phyloP scores from a whole-genome alignment of 2,797 vertebrate genomes.

The Diceros bicornis region DNA sequence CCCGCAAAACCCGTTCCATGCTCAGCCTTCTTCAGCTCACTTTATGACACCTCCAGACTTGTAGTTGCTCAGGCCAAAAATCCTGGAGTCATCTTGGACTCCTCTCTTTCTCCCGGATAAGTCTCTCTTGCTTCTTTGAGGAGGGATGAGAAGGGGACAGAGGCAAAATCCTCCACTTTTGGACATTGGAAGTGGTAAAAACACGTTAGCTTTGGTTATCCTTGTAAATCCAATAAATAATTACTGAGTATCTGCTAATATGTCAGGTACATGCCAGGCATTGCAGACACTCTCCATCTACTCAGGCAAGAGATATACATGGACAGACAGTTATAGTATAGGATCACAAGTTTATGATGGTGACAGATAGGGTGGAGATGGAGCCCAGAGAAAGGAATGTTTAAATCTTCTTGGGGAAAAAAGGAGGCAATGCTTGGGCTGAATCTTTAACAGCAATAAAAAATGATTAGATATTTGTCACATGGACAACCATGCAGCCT shows the following conservation, averaged over 20 bases:
- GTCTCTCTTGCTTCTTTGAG: neutral
- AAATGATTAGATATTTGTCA: neutral
- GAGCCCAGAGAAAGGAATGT: neutral
- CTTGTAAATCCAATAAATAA: neutral
- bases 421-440: neutral
- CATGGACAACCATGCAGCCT: neutral
- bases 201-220: neutral
- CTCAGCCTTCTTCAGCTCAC: neutral
- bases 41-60: fast-evolving
- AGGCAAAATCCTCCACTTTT: neutral
- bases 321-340: fast-evolving
- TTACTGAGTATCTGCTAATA: neutral
- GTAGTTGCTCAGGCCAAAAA: neutral
- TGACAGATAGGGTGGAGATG: neutral
- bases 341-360: neutral
- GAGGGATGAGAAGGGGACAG: neutral
- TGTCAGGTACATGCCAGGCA: neutral
- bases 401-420: neutral
- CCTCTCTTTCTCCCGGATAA: neutral
- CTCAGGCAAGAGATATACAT: neutral
- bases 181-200: neutral
- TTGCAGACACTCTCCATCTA: fast-evolving
- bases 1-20: neutral
- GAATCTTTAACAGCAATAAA: neutral
- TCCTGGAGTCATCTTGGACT: neutral